Conservation (phyloP, 2,888 invertebrate species). For the Dasysyrphus tricinctus region DNA sequence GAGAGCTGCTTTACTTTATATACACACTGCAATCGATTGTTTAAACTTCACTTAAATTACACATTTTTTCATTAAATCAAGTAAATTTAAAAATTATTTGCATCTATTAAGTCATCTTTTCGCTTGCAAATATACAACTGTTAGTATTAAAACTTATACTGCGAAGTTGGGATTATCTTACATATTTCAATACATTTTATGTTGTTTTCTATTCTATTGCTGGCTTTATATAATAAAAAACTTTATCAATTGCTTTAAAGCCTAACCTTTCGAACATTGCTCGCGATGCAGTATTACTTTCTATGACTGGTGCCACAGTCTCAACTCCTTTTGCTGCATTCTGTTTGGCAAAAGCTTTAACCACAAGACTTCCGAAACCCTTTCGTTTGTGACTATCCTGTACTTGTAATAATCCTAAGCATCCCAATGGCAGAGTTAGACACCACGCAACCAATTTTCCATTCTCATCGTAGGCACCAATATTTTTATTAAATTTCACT, state of each 20-base stretch:
- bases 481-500: conserved; percentile 67
- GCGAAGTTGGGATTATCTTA: no score
- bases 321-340: conserved; percentile 70
- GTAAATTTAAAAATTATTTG: no score
- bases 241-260: conserved; percentile 64
- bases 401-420: conserved; percentile 74
- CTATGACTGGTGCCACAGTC: conserved; percentile 69
- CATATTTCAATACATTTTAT: no score
- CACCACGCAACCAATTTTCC: conserved; percentile 75
- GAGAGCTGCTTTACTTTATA: no score
- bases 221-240: conserved; percentile 30
- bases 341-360: conserved; percentile 69
- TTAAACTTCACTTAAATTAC: no score
- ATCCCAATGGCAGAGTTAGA: conserved; percentile 67
- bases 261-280: conserved; percentile 75
- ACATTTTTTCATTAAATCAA: no score
- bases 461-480: conserved; percentile 74
- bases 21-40: no score
- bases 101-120: no score
- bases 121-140: no score
- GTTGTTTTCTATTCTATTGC: conserved; percentile 3
- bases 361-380: conserved; percentile 72
- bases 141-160: no score
- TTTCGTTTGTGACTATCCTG: conserved; percentile 64
- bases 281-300: conserved; percentile 67